A percentile compares a stretch with the other conserved stretches of the same genome.
Conservation (phyloP, 2,113 vertebrate genomes). For the Saguinus midas region DNA sequence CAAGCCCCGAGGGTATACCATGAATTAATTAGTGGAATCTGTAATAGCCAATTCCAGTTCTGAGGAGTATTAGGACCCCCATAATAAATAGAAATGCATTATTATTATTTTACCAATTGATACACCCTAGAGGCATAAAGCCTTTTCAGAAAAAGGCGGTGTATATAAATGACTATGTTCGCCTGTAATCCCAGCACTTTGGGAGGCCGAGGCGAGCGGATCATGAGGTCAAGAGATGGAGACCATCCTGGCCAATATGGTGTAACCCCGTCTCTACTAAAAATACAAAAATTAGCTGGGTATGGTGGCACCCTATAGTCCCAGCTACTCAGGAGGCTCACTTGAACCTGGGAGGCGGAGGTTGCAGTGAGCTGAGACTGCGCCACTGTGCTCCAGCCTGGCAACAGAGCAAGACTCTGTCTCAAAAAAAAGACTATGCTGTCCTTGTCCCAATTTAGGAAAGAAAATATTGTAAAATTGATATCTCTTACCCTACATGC, state of each 20-base stretch:
- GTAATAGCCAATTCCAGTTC: background rate
- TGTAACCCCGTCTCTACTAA: no score
- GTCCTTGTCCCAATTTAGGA: background rate
- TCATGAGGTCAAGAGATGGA: no score
- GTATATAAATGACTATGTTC: background rate
- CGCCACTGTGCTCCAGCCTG: no score
- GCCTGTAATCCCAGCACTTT: no score
- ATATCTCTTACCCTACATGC: background rate
- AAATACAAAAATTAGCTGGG: no score
- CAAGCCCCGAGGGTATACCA: background rate
- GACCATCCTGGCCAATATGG: no score
- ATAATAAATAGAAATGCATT: background rate
- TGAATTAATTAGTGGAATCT: constrained; percentile 13
- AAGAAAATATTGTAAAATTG: background rate
- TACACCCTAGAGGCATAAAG: background rate
- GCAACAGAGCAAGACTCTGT: no score
- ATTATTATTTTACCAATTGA: background rate
- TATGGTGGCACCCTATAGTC: no score
- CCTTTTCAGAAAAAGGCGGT: background rate
- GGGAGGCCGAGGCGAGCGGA: no score
- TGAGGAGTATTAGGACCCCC: background rate
- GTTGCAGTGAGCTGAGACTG: no score
- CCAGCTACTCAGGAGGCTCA: no score
- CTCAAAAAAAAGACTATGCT: background rate
- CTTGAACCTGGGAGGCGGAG: no score